Base-by-base conservation (phyloP, 1,140 invertebrate species). In the Episyrphus balteatus region DNA sequence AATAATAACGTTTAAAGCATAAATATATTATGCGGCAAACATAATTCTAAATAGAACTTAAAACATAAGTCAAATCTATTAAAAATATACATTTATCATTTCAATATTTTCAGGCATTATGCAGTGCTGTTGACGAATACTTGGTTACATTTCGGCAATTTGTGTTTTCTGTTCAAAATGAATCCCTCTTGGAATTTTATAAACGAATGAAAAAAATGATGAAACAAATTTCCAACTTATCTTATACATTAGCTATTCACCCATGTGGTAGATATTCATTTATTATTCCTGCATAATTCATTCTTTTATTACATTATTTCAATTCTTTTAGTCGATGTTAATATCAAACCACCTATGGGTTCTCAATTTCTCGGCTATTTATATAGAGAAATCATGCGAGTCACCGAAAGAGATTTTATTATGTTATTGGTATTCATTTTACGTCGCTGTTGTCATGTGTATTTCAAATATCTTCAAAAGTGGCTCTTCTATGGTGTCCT, bases 401-500 rank as follows among this genome's bases (percentile, higher is more conserved):
- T 56, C 21, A 51, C 51, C 13, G 55, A 59, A 21, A 56, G 44
- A 30, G 52, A 59, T 21, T 56, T 55, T 14, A 46, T 53, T 14
- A 46, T 55, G 18, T 44, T 68, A 1, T 51, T 68, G 1, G 46
- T 66, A 12, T 61, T 57, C 15, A 30, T 68, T 21, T 19, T 68
- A 9, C 61, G 52, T 10, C 51, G 47, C 6, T 47, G 65, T 33
- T 65, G 59, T 40, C 46, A 54, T 18, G 63, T 55, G 5, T 68
- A 68, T 49, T 68, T 53, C 36, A 51, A 51, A 52, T 53, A 62
- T 44, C 40, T 68, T 3, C 53, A 66, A 32, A 52, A 53, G 21
- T 68, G 66, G 66, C 42, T 68, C 1, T 63, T 56, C 33, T 41
- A 51, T 13, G 66, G 66, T 6, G 44, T 54, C 14, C 46, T 68